Evolutionary conservation across 2,888 invertebrate species (phyloP).

Genomic region (Clepsis dumicolana): DNA sequence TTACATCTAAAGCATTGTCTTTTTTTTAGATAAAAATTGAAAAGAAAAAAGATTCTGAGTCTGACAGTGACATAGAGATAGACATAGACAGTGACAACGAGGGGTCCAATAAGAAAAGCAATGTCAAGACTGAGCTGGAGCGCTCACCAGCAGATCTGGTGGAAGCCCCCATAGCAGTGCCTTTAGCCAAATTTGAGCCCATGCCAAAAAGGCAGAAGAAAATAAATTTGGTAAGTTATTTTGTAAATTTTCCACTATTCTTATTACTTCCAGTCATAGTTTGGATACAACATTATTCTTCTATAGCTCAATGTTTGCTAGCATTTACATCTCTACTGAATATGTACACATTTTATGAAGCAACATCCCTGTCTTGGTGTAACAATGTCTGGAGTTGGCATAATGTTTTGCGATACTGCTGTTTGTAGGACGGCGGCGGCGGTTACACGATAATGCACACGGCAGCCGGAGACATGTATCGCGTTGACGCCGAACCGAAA

Average conservation of each 20-base stretch:
- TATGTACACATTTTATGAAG: no score
- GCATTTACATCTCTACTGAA: no score
- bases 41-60: conserved; percentile 78
- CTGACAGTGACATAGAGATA: conserved; percentile 86
- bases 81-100: conserved; percentile 86
- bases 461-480: conserved; percentile 85
- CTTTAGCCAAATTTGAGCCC: conserved; percentile 73
- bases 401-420: no score
- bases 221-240: conserved; percentile 78
- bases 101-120: conserved; percentile 46
- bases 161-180: conserved; percentile 67
- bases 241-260: no score
- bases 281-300: no score
- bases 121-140: conserved; percentile 30
- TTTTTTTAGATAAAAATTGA: conserved; percentile 78
- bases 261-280: no score
- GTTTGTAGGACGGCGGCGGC: conserved; percentile 86
- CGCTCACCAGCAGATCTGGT: conserved; percentile 44
- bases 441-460: conserved; percentile 89
- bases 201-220: conserved; percentile 82
- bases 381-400: no score
- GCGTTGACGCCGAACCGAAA: conserved; percentile 70
- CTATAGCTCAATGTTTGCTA: no score
- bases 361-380: no score
- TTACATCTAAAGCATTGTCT: conserved; percentile 14